Evolutionary conservation across 2,797 vertebrate species (phyloP), one percentile per base, ranked within the genome.

Genomic region (Pangasius sanitwongsei): DNA sequence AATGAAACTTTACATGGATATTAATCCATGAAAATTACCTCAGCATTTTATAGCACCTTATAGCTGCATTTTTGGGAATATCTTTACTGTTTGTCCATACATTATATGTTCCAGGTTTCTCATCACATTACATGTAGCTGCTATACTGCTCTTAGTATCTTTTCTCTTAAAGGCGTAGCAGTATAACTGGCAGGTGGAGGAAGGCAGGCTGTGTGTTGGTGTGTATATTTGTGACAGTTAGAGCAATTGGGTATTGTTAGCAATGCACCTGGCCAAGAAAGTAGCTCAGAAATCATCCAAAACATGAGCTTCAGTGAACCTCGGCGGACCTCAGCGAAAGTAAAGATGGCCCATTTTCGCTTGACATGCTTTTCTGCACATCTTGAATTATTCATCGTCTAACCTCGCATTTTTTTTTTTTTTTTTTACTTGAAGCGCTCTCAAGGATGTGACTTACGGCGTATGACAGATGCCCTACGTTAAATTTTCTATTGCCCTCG

Each of bases 71-170:
- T 41, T 9, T 72, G 16, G 34, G 37, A 11, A 75, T 28, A 25
- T 48, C 37, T 75, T 37, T 70, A 70, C 67, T 37, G 31, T 41
- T 74, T 25, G 20, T 74, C 37, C 41, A 48, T 25, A 13, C 25
- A 12, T 9, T 74, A 13, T 44, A 12, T 48, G 34, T 23, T 63
- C 55, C 15, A 75, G 85, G 55, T 59, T n/a, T 86, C 31, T 74
- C 5, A 12, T 59, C 50, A 4, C 23, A 20, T 86, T 57, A 59
- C 57, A 20, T 59, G 25, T 41, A 75, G 92, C 91, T 91, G 53
- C 75, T 34, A 90, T 86, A 86, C 92, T 91, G 89, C 85, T 92
- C 72, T 92, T 86, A 93, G 92, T 92, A 94, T 93, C 90, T 85
- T 90, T 89, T 93, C 91, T 93, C 92, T 91, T 88, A 90, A 89